phyloP scores from a whole-genome alignment of 2,888 invertebrate species.

The Atrina japonica region DNA sequence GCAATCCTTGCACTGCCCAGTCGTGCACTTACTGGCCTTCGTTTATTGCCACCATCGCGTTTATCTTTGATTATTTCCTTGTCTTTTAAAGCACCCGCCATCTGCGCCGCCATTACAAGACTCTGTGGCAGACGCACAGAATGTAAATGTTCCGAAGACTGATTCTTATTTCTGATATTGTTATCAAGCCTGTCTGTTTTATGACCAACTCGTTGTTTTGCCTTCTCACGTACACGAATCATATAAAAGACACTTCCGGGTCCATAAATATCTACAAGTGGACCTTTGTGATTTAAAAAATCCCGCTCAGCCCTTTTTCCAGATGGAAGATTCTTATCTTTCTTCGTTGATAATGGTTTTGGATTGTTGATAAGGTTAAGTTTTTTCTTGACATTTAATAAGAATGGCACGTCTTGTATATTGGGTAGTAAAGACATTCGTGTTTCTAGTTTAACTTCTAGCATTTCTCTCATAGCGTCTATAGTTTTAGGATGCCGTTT shows the following conservation, averaged over 20 bases:
- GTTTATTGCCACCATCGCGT: slow-evolving; percentile 33
- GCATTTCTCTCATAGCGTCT: slow-evolving; percentile 74
- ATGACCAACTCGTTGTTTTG: slow-evolving; percentile 45
- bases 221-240: slow-evolving; percentile 68
- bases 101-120: slow-evolving; percentile 55
- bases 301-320: slow-evolving; percentile 68
- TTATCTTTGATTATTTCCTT: slow-evolving; percentile 43
- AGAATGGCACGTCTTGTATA: slow-evolving; percentile 69
- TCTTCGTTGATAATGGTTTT: slow-evolving; percentile 42
- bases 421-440: slow-evolving; percentile 58
- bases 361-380: slow-evolving; percentile 55
- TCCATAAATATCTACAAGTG: slow-evolving; percentile 75
- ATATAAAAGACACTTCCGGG: slow-evolving; percentile 78
- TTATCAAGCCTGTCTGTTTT: slow-evolving; percentile 30
- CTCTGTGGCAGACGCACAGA: slow-evolving; percentile 55
- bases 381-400: slow-evolving; percentile 60
- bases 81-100: slow-evolving; percentile 55
- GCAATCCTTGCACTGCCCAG: slow-evolving; percentile 21
- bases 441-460: slow-evolving; percentile 71
- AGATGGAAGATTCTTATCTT: slow-evolving; percentile 55
- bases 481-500: slow-evolving; percentile 76
- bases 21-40: slow-evolving; percentile 19
- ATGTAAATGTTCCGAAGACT: slow-evolving; percentile 50
- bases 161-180: slow-evolving; percentile 25
- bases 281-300: slow-evolving; percentile 73